Conservation (phyloP, 2,888 invertebrate species). For the Coenonympha glycerion region DNA sequence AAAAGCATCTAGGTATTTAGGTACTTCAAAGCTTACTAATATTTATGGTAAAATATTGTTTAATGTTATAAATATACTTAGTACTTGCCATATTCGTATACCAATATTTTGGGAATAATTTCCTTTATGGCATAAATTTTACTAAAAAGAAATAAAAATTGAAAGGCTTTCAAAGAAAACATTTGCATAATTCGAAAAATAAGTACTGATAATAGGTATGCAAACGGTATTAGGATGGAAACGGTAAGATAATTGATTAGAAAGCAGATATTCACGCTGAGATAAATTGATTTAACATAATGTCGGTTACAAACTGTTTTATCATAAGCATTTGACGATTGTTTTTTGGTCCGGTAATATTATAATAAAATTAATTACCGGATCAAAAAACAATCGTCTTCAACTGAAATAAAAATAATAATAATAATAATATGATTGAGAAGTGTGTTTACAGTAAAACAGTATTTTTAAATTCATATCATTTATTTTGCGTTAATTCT, state of each 20-base stretch:
- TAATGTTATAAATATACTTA: not conserved
- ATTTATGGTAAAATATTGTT: too few species aligned
- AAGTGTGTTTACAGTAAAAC: not conserved
- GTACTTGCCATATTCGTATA: slow-evolving; percentile 1
- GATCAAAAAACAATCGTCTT: too few species aligned
- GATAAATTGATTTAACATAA: too few species aligned
- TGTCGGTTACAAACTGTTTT: too few species aligned
- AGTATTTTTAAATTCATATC: too few species aligned
- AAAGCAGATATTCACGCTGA: slow-evolving; percentile 2
- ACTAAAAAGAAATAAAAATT: not conserved
- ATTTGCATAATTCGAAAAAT: not conserved
- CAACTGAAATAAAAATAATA: too few species aligned
- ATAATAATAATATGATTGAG: too few species aligned
- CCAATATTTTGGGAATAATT: not conserved
- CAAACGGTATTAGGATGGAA: not conserved
- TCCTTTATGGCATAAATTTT: not conserved
- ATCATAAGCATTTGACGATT: too few species aligned
- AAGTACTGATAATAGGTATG: not conserved
- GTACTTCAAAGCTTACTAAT: too few species aligned
- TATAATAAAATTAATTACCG: too few species aligned
- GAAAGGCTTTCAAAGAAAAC: not conserved
- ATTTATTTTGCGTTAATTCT: not conserved
- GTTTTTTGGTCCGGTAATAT: too few species aligned
- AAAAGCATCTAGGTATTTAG: too few species aligned
- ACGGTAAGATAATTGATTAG: slow-evolving; percentile 2